A percentile compares a stretch with the other conserved stretches of the same genome.
Conservation (phyloP, 2,888 invertebrate species). For the Epirrhoe alternata region DNA sequence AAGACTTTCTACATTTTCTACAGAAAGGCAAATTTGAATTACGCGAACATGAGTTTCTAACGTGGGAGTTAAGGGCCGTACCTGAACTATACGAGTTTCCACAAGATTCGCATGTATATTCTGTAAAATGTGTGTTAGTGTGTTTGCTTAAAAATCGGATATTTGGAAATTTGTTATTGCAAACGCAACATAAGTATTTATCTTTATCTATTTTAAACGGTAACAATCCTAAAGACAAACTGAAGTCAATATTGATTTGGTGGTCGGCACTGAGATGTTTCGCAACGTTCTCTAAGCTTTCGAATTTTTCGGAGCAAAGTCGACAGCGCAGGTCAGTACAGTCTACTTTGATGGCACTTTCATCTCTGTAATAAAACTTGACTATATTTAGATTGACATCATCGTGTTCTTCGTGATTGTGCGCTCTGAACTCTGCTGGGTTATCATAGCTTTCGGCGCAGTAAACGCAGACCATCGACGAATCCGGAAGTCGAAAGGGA, state of each 20-base stretch:
- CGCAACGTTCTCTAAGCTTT: slow-evolving; percentile 48
- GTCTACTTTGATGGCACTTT: slow-evolving; percentile 48
- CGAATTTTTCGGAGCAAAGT: slow-evolving; percentile 47
- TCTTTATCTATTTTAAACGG: slow-evolving; percentile 56
- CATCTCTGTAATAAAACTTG: slow-evolving; percentile 49
- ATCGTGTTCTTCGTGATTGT: slow-evolving; percentile 53
- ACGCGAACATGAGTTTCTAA: slow-evolving; percentile 47
- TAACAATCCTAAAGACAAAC: slow-evolving; percentile 53
- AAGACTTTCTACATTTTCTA: slow-evolving; percentile 53
- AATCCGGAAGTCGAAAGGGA: slow-evolving; percentile 62
- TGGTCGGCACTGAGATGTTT: slow-evolving; percentile 55
- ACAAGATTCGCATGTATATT: slow-evolving; percentile 59
- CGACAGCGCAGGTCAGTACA: slow-evolving; percentile 58
- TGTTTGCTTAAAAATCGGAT: slow-evolving; percentile 57
- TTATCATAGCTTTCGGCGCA: slow-evolving; percentile 54
- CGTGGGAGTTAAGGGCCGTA: slow-evolving; percentile 51
- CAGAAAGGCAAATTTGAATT: slow-evolving; percentile 48
- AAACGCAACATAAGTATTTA: slow-evolving; percentile 51
- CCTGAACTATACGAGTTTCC: slow-evolving; percentile 56
- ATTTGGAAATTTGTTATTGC: slow-evolving; percentile 53
- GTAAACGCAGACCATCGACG: slow-evolving; percentile 58
- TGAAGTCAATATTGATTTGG: slow-evolving; percentile 47
- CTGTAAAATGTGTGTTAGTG: slow-evolving; percentile 56
- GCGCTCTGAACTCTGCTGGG: slow-evolving; percentile 51
- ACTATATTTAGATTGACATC: slow-evolving; percentile 50